Evolutionary conservation across 2,888 invertebrate genomes (phyloP).

Genomic region (Pandemis corylana): DNA sequence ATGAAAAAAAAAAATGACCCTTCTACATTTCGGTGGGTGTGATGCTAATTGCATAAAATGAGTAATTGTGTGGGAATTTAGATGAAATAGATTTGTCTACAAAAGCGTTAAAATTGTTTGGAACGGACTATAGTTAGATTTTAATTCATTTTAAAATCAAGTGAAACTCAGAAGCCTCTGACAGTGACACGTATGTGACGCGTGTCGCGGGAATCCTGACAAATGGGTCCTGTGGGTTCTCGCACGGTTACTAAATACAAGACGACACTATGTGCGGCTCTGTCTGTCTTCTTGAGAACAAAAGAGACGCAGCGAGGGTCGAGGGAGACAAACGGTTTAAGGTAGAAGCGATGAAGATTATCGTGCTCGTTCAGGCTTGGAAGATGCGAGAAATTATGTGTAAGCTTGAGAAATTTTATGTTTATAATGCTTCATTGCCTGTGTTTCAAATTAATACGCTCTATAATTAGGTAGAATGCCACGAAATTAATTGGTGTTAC

Average conservation of each 20-base stretch:
- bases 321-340: neutral
- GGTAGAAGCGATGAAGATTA: neutral
- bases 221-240: conserved; percentile 25
- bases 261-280: neutral
- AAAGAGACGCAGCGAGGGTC: neutral
- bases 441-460: neutral
- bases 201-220: conserved; percentile 28
- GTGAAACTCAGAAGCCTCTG: conserved; percentile 2
- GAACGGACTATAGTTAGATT: neutral
- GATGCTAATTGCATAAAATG: too few species aligned
- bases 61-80: too few species aligned
- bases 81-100: too few species aligned
- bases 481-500: too few species aligned
- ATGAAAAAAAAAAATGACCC: too few species aligned
- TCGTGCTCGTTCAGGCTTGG: neutral
- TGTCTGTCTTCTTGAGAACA: neutral
- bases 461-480: too few species aligned
- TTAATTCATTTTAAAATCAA: conserved; percentile 23
- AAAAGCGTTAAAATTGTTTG: too few species aligned
- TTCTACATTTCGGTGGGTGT: too few species aligned
- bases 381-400: conserved; percentile 6
- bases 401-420: neutral
- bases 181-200: conserved; percentile 9
- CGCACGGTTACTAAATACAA: neutral
- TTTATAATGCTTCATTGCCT: neutral